Base-by-base conservation (phyloP, 2,888 invertebrate genomes). In the Tholera decimalis region DNA sequence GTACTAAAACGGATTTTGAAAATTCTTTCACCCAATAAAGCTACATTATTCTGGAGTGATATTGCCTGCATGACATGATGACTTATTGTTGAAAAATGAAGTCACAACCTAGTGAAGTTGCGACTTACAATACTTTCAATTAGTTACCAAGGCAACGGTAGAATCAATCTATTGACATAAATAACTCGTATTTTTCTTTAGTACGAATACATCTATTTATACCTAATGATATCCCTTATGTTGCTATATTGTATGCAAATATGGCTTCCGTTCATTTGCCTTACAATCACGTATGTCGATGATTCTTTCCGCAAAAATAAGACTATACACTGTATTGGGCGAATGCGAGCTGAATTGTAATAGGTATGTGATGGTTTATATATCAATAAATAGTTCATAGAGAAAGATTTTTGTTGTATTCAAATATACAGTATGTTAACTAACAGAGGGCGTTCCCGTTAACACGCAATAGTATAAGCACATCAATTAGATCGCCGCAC, bases 281-380 rank as follows among this genome's bases (percentile, higher is more conserved):
- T 18, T 57, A 15, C 22, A n/a, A 20, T 65, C 57, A 71, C 70
- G 73, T 57, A 41, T 24, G 33, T 28, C 39, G 9, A 66, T 57
- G 39, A 61, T 73, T 57, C 33, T 54, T 73, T 61, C 24, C 47
- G 44, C 56, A 73, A 41, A 47, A 68, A 57, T 39, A 59, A 13
- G 22, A 13, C 4, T 44, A 9, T n/a, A 51, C 30, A 11, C 5
- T 6, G 11, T 18, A 22, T 35, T 57, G 44, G n/a, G 28, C n/a
- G 13, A 46, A 41, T 58, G 43, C 26, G 56, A 1, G 4, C 15
- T 49, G 70, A 73, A 72, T 63, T 7, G 24, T 0, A 56, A 41
- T 26, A 37, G n/a, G 7, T 18, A 37, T 20, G 7, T 18, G 18
- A 30, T 9, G 15, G 8, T 46, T 18, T 11, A n/a, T n/a, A n/a